These are phyloP conservation scores for Zootoca vivipara DNA, from an alignment of 2,113 vertebrate genomes.

Conservation along the genomic window DNA sequence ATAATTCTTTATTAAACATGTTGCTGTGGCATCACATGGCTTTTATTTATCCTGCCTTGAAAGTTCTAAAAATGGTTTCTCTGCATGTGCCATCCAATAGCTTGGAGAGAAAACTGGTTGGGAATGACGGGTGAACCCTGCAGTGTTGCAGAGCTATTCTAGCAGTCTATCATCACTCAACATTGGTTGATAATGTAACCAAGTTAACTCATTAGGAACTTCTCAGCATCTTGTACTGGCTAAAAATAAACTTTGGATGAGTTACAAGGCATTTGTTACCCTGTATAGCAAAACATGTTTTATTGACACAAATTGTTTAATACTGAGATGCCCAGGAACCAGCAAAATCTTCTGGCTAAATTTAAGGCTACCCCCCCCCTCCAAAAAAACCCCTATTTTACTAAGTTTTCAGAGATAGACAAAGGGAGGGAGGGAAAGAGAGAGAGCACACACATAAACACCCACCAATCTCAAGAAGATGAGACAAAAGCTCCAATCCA, in stretches of 20 bases:
- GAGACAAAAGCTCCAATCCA: neutral
- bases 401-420: neutral
- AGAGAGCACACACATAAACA: neutral
- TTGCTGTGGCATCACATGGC: conserved; percentile 51
- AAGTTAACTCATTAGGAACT: conserved; percentile 5
- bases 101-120: conserved; percentile 27
- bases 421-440: too few relatives aligned
- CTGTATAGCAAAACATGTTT: neutral
- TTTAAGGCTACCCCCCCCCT: neutral
- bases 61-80: conserved; percentile 52
- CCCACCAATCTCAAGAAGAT: neutral
- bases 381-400: neutral
- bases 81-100: neutral
- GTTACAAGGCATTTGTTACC: neutral
- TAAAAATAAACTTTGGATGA: conserved; percentile 11
- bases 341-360: neutral
- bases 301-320: neutral
- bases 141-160: neutral
- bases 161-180: neutral
- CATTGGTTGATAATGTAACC: neutral
- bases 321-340: neutral
- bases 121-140: neutral
- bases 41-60: neutral
- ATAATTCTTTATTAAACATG: neutral
- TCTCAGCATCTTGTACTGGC: neutral